These are phyloP conservation scores for Schizopygopsis malacanthus DNA, from an alignment of 2,797 vertebrate species.

Conservation along the genomic window DNA sequence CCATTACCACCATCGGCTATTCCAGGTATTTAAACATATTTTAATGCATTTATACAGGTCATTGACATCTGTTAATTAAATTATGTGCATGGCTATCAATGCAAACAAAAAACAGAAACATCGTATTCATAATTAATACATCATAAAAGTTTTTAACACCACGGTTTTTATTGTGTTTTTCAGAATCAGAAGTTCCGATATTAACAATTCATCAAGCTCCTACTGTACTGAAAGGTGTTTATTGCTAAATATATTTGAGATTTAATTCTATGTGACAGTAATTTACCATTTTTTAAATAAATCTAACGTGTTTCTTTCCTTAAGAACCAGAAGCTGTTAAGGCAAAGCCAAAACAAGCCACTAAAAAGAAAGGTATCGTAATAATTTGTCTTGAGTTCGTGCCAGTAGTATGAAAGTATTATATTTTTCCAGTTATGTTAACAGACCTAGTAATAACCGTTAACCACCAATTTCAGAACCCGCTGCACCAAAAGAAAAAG, in stretches of 20 bases:
- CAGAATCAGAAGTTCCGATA: slow-evolving; percentile 75
- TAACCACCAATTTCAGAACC: slow-evolving; percentile 42
- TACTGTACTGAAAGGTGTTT: slow-evolving; percentile 43
- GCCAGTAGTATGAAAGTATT: not conserved
- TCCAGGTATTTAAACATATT: slow-evolving; percentile 69
- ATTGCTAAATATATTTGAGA: not conserved
- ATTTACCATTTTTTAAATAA: not conserved
- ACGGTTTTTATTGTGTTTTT: not conserved
- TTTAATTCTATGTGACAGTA: not conserved
- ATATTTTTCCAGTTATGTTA: not conserved
- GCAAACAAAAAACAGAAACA: not conserved
- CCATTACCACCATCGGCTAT: slow-evolving; percentile 77
- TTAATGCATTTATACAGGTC: no score
- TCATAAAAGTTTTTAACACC: not conserved
- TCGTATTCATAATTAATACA: not conserved
- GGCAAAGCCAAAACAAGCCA: slow-evolving; percentile 53
- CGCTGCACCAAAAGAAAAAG: slow-evolving; percentile 63
- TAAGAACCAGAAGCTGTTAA: slow-evolving; percentile 61
- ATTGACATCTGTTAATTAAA: no score
- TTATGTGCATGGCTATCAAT: not conserved
- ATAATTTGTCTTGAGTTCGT: not conserved
- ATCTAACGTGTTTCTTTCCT: slow-evolving; percentile 25
- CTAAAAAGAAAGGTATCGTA: slow-evolving; percentile 65
- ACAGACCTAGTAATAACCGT: not conserved
- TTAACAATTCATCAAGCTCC: slow-evolving; percentile 66